Evolutionary conservation across 2,888 invertebrate species (phyloP), one percentile per base, ranked within the genome.

Genomic region (Sturmia bella): DNA sequence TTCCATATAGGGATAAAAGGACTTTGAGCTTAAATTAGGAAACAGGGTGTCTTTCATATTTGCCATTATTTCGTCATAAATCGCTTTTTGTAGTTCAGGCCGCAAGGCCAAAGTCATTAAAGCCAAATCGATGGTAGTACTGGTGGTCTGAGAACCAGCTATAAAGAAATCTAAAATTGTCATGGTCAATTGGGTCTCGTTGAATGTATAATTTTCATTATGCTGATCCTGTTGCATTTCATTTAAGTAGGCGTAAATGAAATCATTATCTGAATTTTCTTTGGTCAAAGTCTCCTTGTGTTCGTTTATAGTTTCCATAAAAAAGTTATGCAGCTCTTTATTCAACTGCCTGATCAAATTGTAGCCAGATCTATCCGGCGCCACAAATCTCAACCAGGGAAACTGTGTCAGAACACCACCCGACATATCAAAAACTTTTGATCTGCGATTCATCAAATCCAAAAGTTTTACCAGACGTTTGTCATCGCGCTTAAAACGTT

Each of bases 121-220:
- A 0, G 93, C 92, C 86, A 94, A 92, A 84, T 94, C 93, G 15
- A 95, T 87, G 0, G 94, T 93, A 43, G 91, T 92, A 77, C 93
- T 93, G 0, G 94, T 94, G 0, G 94, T 94, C 84, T 92, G 92
- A 0, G 93, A 92, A 2, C 95, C 95, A 5, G 94, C 95, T 85
- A 95, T 92, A 85, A 95, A 94, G 56, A 95, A 91, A 87, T 95
- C 95, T 72, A 94, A 86, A 84, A 94, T 93, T 4, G 94, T 92
- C 92, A 94, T 92, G 4, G 93, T 89, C 64, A 95, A 87, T 86
- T 95, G 94, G 5, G 93, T 93, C 75, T 94, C 94, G 92, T 89
- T 87, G 88, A 92, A 90, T 24, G 89, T 89, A 56, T 68, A 86
- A 57, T 84, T 76, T n/a, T 84, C 75, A 4, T 64, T 57, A 9